phyloP scores from a whole-genome alignment of 2,888 invertebrate genomes.

The Drosophila lutescens region DNA sequence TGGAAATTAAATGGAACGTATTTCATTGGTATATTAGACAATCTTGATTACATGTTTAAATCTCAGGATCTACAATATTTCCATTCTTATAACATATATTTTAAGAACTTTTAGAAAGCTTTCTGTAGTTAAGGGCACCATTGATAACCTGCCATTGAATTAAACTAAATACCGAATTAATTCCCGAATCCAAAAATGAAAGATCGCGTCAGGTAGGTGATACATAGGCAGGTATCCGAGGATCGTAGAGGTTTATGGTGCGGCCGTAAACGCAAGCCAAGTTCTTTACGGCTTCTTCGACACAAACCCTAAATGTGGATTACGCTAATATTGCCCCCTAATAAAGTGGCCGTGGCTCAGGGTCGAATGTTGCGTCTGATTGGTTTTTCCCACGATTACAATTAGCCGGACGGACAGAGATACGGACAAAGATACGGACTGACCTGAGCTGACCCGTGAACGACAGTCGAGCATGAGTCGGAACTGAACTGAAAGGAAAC shows the following conservation, averaged over 20 bases:
- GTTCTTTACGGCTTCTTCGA: conserved; percentile 59
- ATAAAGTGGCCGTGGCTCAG: conserved; percentile 56
- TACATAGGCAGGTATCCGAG: background rate
- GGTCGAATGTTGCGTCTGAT: conserved; percentile 70
- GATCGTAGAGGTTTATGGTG: conserved; percentile 22
- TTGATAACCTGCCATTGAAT: background rate
- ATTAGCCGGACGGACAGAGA: conserved; percentile 50
- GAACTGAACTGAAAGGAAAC: conserved; percentile 51
- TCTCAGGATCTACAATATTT: too few species aligned
- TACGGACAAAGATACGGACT: conserved; percentile 23
- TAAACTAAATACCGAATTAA: conserved; percentile 37
- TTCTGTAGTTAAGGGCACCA: background rate
- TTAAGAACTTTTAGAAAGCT: background rate
- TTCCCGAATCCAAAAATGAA: conserved; percentile 29
- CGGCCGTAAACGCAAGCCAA: conserved; percentile 65
- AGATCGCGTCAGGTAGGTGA: conserved; percentile 8
- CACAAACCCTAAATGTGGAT: conserved; percentile 62
- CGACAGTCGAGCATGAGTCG: background rate
- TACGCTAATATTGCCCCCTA: conserved; percentile 70
- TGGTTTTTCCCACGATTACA: conserved; percentile 77
- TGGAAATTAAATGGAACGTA: too few species aligned
- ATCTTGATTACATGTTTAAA: too few species aligned
- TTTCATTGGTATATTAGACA: too few species aligned
- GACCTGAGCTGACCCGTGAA: conserved; percentile 28
- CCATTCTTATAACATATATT: background rate